These are phyloP conservation scores for Drosophila barbarae DNA, from an alignment of 2,888 invertebrate species.

Conservation along the genomic window DNA sequence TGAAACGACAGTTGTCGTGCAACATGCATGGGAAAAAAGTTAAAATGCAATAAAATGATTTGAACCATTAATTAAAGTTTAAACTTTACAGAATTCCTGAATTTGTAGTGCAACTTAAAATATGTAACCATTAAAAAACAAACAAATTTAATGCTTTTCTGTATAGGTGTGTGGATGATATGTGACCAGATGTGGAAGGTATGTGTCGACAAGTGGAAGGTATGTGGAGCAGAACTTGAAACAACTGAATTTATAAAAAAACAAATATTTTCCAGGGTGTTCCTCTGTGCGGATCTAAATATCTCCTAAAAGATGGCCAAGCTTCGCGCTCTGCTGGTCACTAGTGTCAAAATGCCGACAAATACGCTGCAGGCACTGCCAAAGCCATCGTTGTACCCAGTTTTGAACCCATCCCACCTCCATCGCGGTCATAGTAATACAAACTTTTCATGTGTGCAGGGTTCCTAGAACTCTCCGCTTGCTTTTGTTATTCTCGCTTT, in stretches of 20 bases:
- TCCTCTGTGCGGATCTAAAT: neutral
- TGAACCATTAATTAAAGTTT: constrained; percentile 6
- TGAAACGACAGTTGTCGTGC: constrained; percentile 9
- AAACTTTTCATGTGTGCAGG: constrained; percentile 16
- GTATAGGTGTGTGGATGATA: neutral
- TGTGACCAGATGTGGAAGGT: neutral
- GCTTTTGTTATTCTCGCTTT: constrained; percentile 30
- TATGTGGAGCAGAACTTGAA: neutral
- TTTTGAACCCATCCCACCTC: constrained; percentile 18
- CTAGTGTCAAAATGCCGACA: constrained; percentile 44
- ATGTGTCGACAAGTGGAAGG: neutral
- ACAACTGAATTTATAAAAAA: neutral
- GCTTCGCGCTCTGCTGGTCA: constrained; percentile 35
- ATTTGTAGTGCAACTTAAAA: too few species aligned
- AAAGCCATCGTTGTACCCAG: constrained; percentile 5
- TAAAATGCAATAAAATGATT: constrained; percentile 4
- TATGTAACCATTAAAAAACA: too few species aligned
- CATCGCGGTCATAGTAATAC: constrained; percentile 10
- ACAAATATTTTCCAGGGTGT: constrained; percentile 7
- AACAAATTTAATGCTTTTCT: too few species aligned
- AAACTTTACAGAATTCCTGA: neutral
- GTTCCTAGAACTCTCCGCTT: constrained; percentile 35
- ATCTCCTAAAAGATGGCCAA: neutral
- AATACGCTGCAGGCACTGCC: constrained; percentile 17
- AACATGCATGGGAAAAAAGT: constrained; percentile 15